phyloP scores from a whole-genome alignment of 2,888 invertebrate species.

The Rhorus exstirpatorius region DNA sequence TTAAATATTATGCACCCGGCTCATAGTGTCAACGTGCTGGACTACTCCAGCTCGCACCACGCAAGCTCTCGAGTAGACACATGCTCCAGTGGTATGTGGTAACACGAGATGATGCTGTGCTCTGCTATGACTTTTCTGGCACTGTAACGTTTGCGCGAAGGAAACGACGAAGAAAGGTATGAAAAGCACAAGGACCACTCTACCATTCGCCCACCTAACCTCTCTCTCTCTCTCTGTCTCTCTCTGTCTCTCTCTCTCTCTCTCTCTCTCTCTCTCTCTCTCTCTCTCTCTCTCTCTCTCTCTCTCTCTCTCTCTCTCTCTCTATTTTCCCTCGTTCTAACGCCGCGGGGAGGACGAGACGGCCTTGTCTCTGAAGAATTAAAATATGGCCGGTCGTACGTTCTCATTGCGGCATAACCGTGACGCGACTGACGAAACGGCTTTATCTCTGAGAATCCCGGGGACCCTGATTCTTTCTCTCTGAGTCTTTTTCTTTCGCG shows the following conservation, averaged over 20 bases:
- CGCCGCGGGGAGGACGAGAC: slow-evolving; percentile 76
- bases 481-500: slow-evolving; percentile 51
- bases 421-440: slow-evolving; percentile 85
- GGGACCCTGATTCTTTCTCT: slow-evolving; percentile 67
- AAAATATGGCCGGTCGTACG: slow-evolving; percentile 85
- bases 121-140: slow-evolving; percentile 54
- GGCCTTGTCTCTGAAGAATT: slow-evolving; percentile 84
- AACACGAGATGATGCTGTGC: slow-evolving; percentile 32
- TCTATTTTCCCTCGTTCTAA: slow-evolving; percentile 8
- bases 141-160: slow-evolving; percentile 49
- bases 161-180: slow-evolving; percentile 66
- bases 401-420: slow-evolving; percentile 84
- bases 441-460: slow-evolving; percentile 78
- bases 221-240: slow-evolving; percentile 1
- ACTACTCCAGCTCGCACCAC: slow-evolving; percentile 16
- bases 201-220: slow-evolving; percentile 45
- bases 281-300: slow-evolving; percentile 22
- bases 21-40: slow-evolving; percentile 81
- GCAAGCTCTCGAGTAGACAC: slow-evolving; percentile 57
- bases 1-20: slow-evolving; percentile 84
- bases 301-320: slow-evolving; percentile 10
- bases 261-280: slow-evolving; percentile 37
- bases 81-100: slow-evolving; percentile 21
- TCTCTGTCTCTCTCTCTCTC: slow-evolving; percentile 11
- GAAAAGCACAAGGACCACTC: slow-evolving; percentile 56